phyloP scores from a whole-genome alignment of 2,797 vertebrate species.

The Enteromius afrohamiltoni region DNA sequence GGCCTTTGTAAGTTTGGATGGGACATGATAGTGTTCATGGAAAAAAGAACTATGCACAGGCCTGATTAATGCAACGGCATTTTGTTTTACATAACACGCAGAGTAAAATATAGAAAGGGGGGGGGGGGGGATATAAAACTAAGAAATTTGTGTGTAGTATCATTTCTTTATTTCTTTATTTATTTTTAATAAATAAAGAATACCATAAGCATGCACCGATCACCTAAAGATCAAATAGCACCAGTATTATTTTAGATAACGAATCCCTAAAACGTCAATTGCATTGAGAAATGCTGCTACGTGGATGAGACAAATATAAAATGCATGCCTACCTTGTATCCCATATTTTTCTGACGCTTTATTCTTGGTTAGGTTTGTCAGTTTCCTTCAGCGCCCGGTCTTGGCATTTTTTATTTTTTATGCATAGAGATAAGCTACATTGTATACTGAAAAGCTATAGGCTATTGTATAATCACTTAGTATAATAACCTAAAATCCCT shows the following conservation, averaged over 20 bases:
- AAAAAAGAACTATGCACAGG: not conserved
- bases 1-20: not conserved
- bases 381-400: constrained; percentile 2
- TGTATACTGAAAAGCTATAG: not conserved
- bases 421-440: not conserved
- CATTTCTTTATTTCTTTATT: too few relatives aligned
- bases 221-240: not conserved
- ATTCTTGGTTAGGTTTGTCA: not conserved
- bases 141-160: not conserved
- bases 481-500: not conserved
- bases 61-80: not conserved
- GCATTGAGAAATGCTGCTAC: constrained; percentile 1
- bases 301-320: constrained; percentile 1
- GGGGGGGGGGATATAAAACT: too few relatives aligned
- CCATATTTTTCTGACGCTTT: constrained; percentile 46
- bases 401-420: not conserved
- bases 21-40: not conserved
- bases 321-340: constrained; percentile 58
- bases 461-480: not conserved
- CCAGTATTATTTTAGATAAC: not conserved
- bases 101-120: not conserved
- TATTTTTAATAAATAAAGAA: too few relatives aligned
- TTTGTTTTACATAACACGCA: not conserved
- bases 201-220: not conserved
- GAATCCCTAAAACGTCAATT: not conserved